Conservation (phyloP, 2,888 invertebrate genomes). For the Lasioglossum morio region DNA sequence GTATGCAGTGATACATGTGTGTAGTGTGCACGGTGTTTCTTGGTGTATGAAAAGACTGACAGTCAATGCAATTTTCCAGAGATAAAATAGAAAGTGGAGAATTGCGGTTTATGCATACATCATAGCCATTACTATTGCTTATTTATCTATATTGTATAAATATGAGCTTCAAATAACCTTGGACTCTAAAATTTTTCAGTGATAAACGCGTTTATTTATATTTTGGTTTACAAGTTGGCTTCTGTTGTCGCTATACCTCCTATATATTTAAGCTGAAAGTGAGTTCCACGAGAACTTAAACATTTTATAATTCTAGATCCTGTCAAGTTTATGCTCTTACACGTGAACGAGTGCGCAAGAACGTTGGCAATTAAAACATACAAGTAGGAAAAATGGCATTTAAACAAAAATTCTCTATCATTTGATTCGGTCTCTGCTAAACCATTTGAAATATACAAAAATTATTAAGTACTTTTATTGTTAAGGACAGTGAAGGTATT, state of each 20-base stretch:
- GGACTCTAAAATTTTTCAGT: neutral
- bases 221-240: no score
- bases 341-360: no score
- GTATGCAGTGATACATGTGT: slow-evolving; percentile 39
- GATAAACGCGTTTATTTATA: no score
- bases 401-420: no score
- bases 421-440: no score
- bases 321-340: no score
- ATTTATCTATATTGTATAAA: no score
- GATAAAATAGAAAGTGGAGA: neutral
- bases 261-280: no score
- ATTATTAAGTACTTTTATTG: neutral
- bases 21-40: slow-evolving; percentile 6
- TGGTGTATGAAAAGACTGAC: slow-evolving; percentile 34
- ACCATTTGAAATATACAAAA: neutral
- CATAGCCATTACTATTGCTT: no score
- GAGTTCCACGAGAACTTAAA: no score
- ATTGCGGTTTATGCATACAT: neutral
- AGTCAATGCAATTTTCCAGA: neutral
- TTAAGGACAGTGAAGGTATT: neutral
- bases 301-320: no score
- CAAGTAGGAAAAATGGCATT: neutral
- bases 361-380: neutral
- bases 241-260: no score
- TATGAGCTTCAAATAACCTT: neutral